phyloP scores from a whole-genome alignment of 2,797 vertebrate species.

The Myotis pilosus region DNA sequence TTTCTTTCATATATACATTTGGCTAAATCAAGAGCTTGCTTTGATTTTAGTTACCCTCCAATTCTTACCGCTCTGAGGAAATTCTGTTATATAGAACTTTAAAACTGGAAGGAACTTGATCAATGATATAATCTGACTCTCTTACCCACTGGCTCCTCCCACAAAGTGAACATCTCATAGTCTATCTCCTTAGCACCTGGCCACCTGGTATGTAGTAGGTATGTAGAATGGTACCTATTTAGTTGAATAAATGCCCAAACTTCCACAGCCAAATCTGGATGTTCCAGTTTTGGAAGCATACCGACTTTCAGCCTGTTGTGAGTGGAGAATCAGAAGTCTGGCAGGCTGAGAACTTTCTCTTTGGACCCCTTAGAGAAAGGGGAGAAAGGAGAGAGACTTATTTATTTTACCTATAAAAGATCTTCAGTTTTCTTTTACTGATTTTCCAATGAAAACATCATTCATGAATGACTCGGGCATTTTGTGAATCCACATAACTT shows the following conservation, averaged over 20 bases:
- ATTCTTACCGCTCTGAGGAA: not conserved
- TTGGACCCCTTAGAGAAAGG: not conserved
- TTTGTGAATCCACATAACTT: not conserved
- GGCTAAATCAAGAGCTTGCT: not conserved
- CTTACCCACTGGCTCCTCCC: not conserved
- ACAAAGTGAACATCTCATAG: not conserved
- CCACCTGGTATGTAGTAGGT: not conserved
- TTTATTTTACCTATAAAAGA: not conserved
- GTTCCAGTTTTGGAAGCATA: not conserved
- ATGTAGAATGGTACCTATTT: not conserved
- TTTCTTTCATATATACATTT: not conserved
- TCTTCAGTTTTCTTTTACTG: not conserved
- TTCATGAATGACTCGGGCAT: not conserved
- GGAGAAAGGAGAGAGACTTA: not conserved
- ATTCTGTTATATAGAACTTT: not conserved
- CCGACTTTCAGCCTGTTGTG: not conserved
- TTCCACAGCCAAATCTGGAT: not conserved
- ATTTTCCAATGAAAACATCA: not conserved
- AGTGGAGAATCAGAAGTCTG: not conserved
- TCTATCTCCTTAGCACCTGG: not conserved
- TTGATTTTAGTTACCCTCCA: not conserved
- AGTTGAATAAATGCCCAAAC: not conserved
- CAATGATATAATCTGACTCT: not conserved
- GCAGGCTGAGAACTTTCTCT: not conserved
- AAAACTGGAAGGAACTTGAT: not conserved